Conservation (phyloP, 2,888 invertebrate genomes). For the Orgyia antiqua region DNA sequence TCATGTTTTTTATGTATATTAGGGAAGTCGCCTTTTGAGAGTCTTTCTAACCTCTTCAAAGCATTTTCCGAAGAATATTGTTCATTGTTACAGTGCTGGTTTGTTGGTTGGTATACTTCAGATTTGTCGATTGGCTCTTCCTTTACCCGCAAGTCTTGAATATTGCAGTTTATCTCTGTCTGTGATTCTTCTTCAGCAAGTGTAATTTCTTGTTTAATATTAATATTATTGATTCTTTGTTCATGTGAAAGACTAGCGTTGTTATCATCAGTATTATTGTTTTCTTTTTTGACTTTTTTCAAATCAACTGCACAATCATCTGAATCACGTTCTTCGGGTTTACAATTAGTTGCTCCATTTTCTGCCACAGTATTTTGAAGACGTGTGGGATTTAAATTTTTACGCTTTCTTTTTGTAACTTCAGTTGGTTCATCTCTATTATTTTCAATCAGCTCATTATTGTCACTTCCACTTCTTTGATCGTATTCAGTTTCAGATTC, state of each 20-base stretch:
- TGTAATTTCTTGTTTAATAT: slow-evolving; percentile 46
- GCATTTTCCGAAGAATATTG: slow-evolving; percentile 80
- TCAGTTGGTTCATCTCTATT: slow-evolving; percentile 74
- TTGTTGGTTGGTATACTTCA: slow-evolving; percentile 43
- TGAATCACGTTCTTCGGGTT: slow-evolving; percentile 35
- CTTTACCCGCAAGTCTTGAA: slow-evolving; percentile 58
- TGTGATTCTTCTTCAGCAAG: slow-evolving; percentile 44
- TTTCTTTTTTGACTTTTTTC: slow-evolving; percentile 58
- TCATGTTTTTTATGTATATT: slow-evolving; percentile 50
- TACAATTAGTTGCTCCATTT: slow-evolving; percentile 31
- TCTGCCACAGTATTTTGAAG: slow-evolving; percentile 75
- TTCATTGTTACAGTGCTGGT: slow-evolving; percentile 30
- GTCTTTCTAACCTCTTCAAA: slow-evolving; percentile 86
- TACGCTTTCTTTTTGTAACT: slow-evolving; percentile 89
- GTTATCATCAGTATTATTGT: slow-evolving; percentile 24
- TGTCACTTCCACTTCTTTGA: slow-evolving; percentile 63
- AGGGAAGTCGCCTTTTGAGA: slow-evolving; percentile 88
- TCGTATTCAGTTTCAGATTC: slow-evolving; percentile 68
- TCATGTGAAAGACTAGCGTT: slow-evolving; percentile 17
- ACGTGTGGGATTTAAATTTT: slow-evolving; percentile 91
- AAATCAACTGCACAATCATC: slow-evolving; percentile 52
- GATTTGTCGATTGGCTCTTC: slow-evolving; percentile 56
- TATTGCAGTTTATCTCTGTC: slow-evolving; percentile 34
- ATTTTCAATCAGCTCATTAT: slow-evolving; percentile 51
- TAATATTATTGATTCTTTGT: slow-evolving; percentile 29